Evolutionary conservation across 2,888 invertebrate species (phyloP).

Genomic region (Lasioglossum pauxillum): DNA sequence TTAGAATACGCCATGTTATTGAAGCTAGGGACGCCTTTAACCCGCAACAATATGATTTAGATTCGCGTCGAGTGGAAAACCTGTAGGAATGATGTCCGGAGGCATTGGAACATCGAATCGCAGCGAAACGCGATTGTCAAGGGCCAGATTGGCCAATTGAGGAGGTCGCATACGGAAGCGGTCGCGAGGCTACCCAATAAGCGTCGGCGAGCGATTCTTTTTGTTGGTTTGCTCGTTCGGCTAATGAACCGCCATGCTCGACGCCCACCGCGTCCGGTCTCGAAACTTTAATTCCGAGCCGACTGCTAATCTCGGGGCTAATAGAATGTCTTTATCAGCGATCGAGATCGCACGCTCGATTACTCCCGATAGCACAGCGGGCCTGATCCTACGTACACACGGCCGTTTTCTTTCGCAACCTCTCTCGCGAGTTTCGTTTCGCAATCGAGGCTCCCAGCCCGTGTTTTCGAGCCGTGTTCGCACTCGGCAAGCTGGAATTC

Average conservation of each 20-base stretch:
- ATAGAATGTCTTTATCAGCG: constrained; percentile 49
- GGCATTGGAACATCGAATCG: no score
- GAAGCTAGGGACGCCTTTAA: no score
- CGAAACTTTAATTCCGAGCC: constrained; percentile 38
- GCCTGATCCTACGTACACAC: background rate
- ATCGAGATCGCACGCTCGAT: constrained; percentile 33
- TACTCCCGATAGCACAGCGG: constrained; percentile 9
- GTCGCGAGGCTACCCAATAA: constrained; percentile 22
- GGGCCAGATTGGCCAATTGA: background rate
- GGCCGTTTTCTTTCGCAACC: constrained; percentile 28
- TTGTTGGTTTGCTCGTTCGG: background rate
- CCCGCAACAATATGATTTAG: no score
- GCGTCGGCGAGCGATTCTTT: background rate
- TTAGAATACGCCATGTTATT: no score
- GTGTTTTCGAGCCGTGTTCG: background rate
- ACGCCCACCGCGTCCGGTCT: constrained; percentile 60
- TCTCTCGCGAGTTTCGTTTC: constrained; percentile 8
- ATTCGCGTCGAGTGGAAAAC: no score
- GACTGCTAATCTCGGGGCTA: constrained; percentile 20
- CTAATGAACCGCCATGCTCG: constrained; percentile 50
- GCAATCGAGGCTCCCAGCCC: background rate
- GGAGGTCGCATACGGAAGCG: constrained; percentile 24
- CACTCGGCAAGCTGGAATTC: background rate
- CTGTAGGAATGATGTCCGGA: no score
- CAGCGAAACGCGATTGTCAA: background rate